Percentiles rank a stretch among this genome's conserved stretches.
Conservation (phyloP, 2,888 invertebrate genomes). For the Falcaria lacertinaria region DNA sequence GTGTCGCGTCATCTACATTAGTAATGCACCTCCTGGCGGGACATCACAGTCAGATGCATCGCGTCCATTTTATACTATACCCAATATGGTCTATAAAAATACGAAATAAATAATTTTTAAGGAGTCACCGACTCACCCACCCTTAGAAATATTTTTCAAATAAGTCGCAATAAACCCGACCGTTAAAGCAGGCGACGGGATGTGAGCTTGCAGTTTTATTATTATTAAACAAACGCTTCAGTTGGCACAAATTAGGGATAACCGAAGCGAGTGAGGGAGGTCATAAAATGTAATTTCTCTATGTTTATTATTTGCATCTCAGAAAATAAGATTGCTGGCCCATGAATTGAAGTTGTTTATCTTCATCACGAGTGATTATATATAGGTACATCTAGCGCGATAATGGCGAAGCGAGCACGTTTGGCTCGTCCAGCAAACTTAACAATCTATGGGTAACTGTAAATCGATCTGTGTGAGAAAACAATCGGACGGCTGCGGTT, state of each 20-base stretch:
- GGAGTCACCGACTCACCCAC: slow-evolving; percentile 44
- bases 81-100: slow-evolving; percentile 38
- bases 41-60: slow-evolving; percentile 40
- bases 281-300: slow-evolving; percentile 60
- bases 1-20: slow-evolving; percentile 73
- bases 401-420: slow-evolving; percentile 22
- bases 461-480: slow-evolving; percentile 60
- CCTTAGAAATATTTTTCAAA: slow-evolving; percentile 76
- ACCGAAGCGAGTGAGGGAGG: slow-evolving; percentile 64
- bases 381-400: too few species aligned
- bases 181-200: slow-evolving; percentile 73
- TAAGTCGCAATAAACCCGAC: slow-evolving; percentile 74
- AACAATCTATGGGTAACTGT: slow-evolving; percentile 39
- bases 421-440: slow-evolving; percentile 18
- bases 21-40: slow-evolving; percentile 66
- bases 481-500: slow-evolving; percentile 40
- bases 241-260: slow-evolving; percentile 77
- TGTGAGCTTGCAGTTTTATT: slow-evolving; percentile 73
- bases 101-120: slow-evolving; percentile 64
- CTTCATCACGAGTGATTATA: too few species aligned
- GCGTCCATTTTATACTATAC: slow-evolving; percentile 28
- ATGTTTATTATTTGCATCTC: slow-evolving; percentile 47
- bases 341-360: slow-evolving; percentile 14
- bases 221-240: slow-evolving; percentile 77
- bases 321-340: slow-evolving; percentile 37